These are phyloP conservation scores for Synergus umbraculus DNA, from an alignment of 2,888 invertebrate genomes.

Conservation along the genomic window DNA sequence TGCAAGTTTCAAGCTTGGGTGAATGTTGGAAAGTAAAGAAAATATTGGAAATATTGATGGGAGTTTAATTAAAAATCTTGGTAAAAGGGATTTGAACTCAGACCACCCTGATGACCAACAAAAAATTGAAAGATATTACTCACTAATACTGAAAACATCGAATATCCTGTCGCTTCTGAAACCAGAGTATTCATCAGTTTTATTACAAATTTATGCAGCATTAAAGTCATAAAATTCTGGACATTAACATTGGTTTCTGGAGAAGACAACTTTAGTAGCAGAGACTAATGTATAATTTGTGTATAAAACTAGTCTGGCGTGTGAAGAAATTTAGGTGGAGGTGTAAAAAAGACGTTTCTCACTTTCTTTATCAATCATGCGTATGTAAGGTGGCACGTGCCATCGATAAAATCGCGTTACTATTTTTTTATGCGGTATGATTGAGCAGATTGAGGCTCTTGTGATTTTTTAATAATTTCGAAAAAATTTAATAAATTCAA, in stretches of 20 bases:
- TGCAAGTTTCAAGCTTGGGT: too few relatives aligned
- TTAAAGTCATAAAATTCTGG: neutral
- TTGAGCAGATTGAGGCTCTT: neutral
- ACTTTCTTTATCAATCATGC: conserved; percentile 23
- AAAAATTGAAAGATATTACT: neutral
- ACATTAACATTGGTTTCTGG: neutral
- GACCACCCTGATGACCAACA: neutral
- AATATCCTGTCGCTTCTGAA: neutral
- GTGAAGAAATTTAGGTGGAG: neutral
- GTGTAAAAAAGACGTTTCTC: neutral
- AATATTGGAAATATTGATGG: too few relatives aligned
- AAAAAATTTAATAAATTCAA: neutral
- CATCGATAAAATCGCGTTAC: conserved; percentile 46
- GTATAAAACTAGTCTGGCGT: neutral
- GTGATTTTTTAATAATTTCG: neutral
- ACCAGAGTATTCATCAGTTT: neutral
- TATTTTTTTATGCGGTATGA: conserved; percentile 5
- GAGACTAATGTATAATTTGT: neutral
- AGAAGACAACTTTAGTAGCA: neutral
- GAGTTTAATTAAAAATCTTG: too few relatives aligned
- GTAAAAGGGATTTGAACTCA: too few relatives aligned
- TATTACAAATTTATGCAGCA: neutral
- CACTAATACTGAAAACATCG: neutral
- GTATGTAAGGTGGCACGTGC: conserved; percentile 44
- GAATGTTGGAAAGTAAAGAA: too few relatives aligned